Base-by-base conservation (phyloP, 1,140 invertebrate genomes). In the Venturia canescens region DNA sequence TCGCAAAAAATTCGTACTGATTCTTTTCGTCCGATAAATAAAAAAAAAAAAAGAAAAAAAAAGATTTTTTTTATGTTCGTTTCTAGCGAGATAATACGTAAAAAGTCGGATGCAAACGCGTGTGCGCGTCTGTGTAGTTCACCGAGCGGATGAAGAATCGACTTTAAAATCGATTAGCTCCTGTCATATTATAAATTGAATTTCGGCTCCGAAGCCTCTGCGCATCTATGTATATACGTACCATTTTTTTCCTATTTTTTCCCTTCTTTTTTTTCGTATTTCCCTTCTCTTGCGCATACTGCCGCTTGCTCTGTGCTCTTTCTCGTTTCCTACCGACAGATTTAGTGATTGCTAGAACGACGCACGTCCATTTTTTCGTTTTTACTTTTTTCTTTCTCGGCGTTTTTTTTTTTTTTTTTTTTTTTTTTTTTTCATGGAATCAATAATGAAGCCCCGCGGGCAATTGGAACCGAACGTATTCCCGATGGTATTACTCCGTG, bases 171-270 rank as follows among this genome's bases (percentile, higher is more conserved):
- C 87, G 88, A 89, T 89, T 88, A 88, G 85, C 88, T 86, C 83
- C 87, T 89, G 88, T 89, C 87, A 88, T 87, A 89, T 89, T 88
- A 89, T 89, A 89, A 89, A 89, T 89, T 89, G 88, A 89, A 89
- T 89, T 89, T 89, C 83, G 85, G 83, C 83, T 86, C 84, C 84
- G 84, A 80, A 85, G 84, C 83, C 82, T 67, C 79, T 70, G 63
- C 80, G 21, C 27, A 31, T 31, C 60, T 23, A 27, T 63, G 23
- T 63, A 63, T 63, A 74, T 74, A 79, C 72, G 82, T 66, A 48
- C 16, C 82, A 84, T 85, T 85, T 82, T 84, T 83, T 83, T 84
- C 71, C 86, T 86, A 83, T 86, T 83, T 83, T 44, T 79, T 72
- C 83, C 75, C 11, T 69, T 76, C 77, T 63, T 63, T 63, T 26